Percentiles rank a stretch among this genome's conserved stretches.
Evolutionary conservation across 92 coral and sea anemone genomes (phyloP).

Genomic region (Bergia puertoricense): DNA sequence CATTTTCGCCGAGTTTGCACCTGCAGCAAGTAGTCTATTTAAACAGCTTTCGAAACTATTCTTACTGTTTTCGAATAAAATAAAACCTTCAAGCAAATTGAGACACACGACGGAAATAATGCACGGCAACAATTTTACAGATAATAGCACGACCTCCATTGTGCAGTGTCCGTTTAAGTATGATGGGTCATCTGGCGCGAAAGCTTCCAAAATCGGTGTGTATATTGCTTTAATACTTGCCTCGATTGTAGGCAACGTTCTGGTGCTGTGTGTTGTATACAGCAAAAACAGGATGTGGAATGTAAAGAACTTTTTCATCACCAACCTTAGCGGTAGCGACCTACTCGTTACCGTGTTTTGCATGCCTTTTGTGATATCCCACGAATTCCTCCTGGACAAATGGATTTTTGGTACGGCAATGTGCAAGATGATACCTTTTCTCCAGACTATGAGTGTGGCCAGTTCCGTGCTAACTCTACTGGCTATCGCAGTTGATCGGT

Average conservation of each 20-base stretch:
- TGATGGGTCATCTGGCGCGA: slow-evolving; percentile 11
- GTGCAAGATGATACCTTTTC: slow-evolving; percentile 68
- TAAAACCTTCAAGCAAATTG: neutral
- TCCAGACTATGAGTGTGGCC: slow-evolving; percentile 61
- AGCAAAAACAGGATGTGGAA: slow-evolving; percentile 70
- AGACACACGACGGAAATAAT: neutral
- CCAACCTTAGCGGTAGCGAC: slow-evolving; percentile 76
- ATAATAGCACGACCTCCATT: neutral
- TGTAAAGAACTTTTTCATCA: slow-evolving; percentile 72
- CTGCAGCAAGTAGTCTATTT: neutral
- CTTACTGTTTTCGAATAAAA: too few species aligned
- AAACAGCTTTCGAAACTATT: neutral
- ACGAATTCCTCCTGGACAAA: neutral
- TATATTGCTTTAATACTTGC: slow-evolving; percentile 57
- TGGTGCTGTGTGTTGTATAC: slow-evolving; percentile 70
- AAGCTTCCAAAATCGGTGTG: slow-evolving; percentile 57
- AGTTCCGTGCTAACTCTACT: slow-evolving; percentile 68
- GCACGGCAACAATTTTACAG: neutral
- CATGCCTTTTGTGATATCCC: slow-evolving; percentile 48
- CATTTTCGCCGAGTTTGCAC: neutral
- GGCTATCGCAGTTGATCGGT: slow-evolving; percentile 80
- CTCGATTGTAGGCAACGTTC: slow-evolving; percentile 65
- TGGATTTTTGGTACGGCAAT: slow-evolving; percentile 50
- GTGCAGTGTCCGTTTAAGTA: neutral
- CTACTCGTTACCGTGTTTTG: slow-evolving; percentile 70